Percentiles rank a stretch among this genome's conserved stretches.
Conservation (phyloP, 2,888 invertebrate genomes). For the Tetramorium bicarinatum region DNA sequence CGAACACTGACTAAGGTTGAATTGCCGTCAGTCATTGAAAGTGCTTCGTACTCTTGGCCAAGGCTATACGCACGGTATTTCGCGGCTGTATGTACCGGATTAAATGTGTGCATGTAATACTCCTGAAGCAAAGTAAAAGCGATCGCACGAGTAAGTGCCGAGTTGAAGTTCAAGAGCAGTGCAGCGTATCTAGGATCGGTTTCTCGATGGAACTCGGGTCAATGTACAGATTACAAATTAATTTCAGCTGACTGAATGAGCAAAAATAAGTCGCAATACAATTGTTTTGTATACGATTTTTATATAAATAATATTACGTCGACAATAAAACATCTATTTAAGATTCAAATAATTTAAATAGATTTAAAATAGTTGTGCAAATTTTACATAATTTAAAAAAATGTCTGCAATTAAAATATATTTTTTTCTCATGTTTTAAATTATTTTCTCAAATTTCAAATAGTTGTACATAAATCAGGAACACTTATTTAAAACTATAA, state of each 20-base stretch:
- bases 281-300: background rate
- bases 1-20: conserved; percentile 4
- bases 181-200: conserved; percentile 41
- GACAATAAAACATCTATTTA: background rate
- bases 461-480: background rate
- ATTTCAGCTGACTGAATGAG: background rate
- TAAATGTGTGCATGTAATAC: conserved; percentile 34
- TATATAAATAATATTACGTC: background rate
- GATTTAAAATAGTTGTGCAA: background rate
- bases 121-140: conserved; percentile 61
- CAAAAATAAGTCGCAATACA: background rate
- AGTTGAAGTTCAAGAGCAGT: conserved; percentile 79
- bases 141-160: conserved; percentile 51
- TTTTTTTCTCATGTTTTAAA: background rate
- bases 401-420: background rate
- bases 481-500: background rate
- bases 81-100: conserved; percentile 34
- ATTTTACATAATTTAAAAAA: background rate
- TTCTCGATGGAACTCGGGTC: conserved; percentile 25
- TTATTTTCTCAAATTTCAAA: background rate
- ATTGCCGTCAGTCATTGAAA: conserved; percentile 29
- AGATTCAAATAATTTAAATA: background rate
- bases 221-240: conserved; percentile 37
- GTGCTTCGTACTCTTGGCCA: conserved; percentile 40
- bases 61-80: conserved; percentile 39